Evolutionary conservation across 2,797 vertebrate species (phyloP), one percentile per base, ranked within the genome.

Genomic region (Poeciliopsis presidionis): DNA sequence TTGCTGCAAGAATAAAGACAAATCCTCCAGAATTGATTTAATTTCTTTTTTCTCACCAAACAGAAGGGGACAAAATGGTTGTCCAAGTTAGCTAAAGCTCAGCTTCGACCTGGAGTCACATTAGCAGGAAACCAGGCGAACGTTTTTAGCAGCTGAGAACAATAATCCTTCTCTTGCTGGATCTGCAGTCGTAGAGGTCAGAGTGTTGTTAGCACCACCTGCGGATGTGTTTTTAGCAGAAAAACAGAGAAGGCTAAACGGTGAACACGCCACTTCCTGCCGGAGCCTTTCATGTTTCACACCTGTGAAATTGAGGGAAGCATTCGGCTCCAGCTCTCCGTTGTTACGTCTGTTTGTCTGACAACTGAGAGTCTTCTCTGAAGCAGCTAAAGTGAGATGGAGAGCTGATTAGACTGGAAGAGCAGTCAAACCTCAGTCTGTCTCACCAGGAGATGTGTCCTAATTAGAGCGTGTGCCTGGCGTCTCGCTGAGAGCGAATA

Each of bases 401-500:
- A 83, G 75, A 89, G 84, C 88, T 92, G 93, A 95, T 93, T 86
- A 85, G 82, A 90, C 77, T 73, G 84, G 78, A 89, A 78, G 79
- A 86, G 81, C 69, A 86, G 86, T 88, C 85, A 90, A 88, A 87
- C 82, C 89, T 87, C 88, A 16, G 86, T 74, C 33, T 87, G 88
- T 88, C 93, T 82, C 91, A 91, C 89, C 85, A 46, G 92, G 94
- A 93, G 93, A 93, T 88, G 91, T 79, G 86, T 90, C 92, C 89
- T 94, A 94, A 95, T 94, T 94, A 94, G 91, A 89, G 86, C 82
- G 61, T 53, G 72, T 83, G 87, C 84, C 87, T 88, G 81, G 5
- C 74, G 86, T 90, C 90, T 91, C 79, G 47, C 84, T 76, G 90
- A 86, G 88, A 89, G 92, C 41, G 89, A 90, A 91, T 91, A 92